Base-by-base conservation (phyloP, 2,113 vertebrate genomes). In the Bothrops jararaca region DNA sequence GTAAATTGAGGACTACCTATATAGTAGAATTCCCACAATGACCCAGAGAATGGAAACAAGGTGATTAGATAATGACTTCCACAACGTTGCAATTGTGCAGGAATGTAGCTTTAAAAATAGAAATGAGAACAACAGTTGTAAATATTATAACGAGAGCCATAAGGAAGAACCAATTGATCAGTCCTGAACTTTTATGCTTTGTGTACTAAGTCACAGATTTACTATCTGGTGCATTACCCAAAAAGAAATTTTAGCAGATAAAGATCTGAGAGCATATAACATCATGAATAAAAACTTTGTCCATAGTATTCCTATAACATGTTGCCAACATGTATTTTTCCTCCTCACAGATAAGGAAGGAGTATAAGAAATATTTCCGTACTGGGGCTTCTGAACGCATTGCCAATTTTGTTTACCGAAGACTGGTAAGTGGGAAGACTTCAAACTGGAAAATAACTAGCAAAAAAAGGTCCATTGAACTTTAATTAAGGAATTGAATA, bases 291-390 rank as follows among this genome's bases (percentile, higher is more conserved):
- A 91, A 86, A 22, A 5, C 24, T 42, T 3, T 85, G 48, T 3
- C 74, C 10, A 48, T 45, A 23, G 15, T 5, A 4, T 58, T 60
- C 18, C 26, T 80, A 5, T 18, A 13, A 22, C 7, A 90, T 12
- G 13, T 85, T 52, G 4, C 56, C 54, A 53, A 90, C 3, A 45
- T 4, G 1, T 80, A 9, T 86, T 90, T 85, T 64, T 24, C 85
- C 91, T 0, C 6, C 24, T 92, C 7, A 92, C 97, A 98, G 98
- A 96, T 90, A 0, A 97, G 98, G 92, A 98, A 94, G 95, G 57
- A 26, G 15, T 97, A 98, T 93, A 91, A 97, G 89, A 98, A 94
- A 20, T 97, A 97, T 86, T 98, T 98, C 97, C 97, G 98, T 11
- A 95, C 97, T 4, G 91, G 50, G 0, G 98, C 98, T 39, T 90